These are phyloP conservation scores for Champsocephalus esox DNA, from an alignment of 2,797 vertebrate genomes.

Conservation along the genomic window DNA sequence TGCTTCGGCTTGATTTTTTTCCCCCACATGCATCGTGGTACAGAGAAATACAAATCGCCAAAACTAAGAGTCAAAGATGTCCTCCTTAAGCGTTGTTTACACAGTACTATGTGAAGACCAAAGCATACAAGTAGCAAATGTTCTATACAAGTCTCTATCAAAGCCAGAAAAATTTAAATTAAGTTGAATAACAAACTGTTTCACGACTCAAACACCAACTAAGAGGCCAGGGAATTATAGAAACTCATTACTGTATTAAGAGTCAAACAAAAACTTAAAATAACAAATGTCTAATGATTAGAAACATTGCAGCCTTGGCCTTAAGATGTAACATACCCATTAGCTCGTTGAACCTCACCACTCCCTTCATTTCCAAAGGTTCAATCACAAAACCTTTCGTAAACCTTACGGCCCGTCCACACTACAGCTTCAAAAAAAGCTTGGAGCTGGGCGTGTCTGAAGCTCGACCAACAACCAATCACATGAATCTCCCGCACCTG, in stretches of 20 bases:
- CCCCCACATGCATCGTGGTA: constrained; percentile 18
- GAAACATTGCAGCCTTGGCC: background rate
- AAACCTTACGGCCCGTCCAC: background rate
- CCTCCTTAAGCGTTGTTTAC: constrained; percentile 17
- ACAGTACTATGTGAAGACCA: constrained; percentile 7
- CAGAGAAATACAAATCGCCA: constrained; percentile 31
- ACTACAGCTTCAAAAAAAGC: too few relatives aligned
- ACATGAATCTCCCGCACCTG: too few relatives aligned
- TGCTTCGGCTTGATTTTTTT: constrained; percentile 35
- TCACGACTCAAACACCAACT: background rate
- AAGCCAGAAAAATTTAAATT: background rate
- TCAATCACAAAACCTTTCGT: background rate
- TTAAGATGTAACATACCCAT: background rate
- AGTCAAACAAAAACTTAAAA: background rate
- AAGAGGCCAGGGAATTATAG: background rate
- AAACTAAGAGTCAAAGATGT: constrained; percentile 37
- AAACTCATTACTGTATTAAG: background rate
- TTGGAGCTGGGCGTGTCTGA: too few relatives aligned
- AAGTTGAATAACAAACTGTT: background rate
- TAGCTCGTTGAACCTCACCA: background rate
- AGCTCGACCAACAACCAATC: too few relatives aligned
- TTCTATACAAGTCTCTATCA: constrained; percentile 1
- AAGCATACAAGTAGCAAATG: background rate
- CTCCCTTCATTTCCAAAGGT: background rate
- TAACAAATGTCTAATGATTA: background rate